A percentile compares a stretch with the other conserved stretches of the same genome.
These are phyloP conservation scores for Spermophilus dauricus DNA, from an alignment of 2,113 vertebrate genomes.

Conservation along the genomic window DNA sequence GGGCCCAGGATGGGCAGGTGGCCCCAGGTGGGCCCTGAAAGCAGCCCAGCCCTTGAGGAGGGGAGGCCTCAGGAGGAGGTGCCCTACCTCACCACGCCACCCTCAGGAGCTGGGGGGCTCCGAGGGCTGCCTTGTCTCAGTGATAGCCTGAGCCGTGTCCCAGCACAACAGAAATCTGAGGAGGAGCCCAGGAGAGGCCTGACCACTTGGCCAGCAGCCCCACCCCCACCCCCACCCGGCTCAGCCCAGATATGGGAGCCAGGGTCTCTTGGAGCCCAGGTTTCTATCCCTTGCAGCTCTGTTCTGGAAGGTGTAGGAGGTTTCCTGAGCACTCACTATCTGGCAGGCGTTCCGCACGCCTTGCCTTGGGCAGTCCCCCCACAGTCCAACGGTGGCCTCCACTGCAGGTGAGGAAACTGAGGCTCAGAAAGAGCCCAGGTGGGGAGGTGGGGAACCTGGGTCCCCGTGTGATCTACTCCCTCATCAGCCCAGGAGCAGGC, in stretches of 20 bases:
- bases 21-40: neutral
- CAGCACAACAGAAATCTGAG: neutral
- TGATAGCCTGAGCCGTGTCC: slow-evolving; percentile 1
- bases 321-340: fast-evolving
- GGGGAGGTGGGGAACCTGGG: neutral
- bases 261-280: neutral
- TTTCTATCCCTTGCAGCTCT: neutral
- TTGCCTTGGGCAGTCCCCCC: neutral
- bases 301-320: neutral
- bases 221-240: neutral
- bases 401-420: neutral
- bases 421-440: neutral
- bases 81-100: neutral
- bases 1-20: neutral
- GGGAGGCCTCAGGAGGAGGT: neutral
- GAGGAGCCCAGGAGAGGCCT: neutral
- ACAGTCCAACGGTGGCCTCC: fast-evolving
- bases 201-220: neutral
- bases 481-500: neutral
- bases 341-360: neutral
- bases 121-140: neutral
- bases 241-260: neutral
- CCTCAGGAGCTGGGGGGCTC: neutral
- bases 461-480: neutral
- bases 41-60: neutral